These are phyloP conservation scores for Sphenopsis melanotis DNA, from an alignment of 2,797 vertebrate genomes.

Conservation along the genomic window DNA sequence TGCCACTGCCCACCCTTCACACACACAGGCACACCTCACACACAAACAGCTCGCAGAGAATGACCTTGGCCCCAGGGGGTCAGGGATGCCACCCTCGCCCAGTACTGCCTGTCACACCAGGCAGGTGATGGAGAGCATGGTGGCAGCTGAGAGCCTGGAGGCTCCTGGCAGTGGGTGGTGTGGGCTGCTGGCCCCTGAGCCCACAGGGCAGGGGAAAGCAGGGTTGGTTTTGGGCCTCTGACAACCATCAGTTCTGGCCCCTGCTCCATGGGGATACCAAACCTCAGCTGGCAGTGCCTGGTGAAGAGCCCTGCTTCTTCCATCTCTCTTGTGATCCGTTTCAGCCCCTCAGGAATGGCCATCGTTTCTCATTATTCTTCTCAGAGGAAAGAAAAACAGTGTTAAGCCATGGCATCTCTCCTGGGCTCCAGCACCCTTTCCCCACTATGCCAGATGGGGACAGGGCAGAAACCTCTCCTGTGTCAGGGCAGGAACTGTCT, in stretches of 20 bases:
- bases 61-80: not conserved
- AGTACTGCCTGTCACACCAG: not conserved
- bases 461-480: not conserved
- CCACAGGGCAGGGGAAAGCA: not conserved
- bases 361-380: constrained; percentile 90
- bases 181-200: not conserved
- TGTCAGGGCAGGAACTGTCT: not conserved
- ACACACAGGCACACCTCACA: not conserved
- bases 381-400: constrained; percentile 15
- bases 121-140: not conserved
- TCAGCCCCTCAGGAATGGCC: constrained; percentile 88
- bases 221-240: not conserved
- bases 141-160: not conserved
- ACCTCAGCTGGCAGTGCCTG: constrained; percentile 51
- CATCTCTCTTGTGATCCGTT: not conserved
- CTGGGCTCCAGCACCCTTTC: not conserved
- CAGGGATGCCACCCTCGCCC: not conserved
- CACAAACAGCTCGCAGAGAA: constrained; percentile 21
- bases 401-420: not conserved
- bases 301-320: constrained; percentile 27
- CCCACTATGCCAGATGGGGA: not conserved
- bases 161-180: not conserved
- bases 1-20: not conserved
- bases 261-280: constrained; percentile 44
- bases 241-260: constrained; percentile 34